Percentiles rank a stretch among this genome's conserved stretches.
Conservation (phyloP, 2,113 vertebrate genomes). For the Oceanodroma tethys region DNA sequence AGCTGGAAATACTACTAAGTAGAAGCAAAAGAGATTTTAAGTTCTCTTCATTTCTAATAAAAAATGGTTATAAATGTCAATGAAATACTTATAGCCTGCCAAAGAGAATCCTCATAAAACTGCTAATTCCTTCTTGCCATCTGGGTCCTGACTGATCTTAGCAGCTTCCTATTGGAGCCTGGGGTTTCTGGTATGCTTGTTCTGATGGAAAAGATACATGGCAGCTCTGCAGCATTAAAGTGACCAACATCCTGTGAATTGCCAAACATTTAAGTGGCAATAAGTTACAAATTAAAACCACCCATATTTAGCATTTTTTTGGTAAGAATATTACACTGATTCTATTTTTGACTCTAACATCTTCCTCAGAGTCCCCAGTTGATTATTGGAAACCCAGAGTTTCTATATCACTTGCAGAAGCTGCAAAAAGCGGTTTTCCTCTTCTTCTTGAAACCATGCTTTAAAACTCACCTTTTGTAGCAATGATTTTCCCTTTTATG, state of each 20-base stretch:
- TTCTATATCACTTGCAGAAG: background rate
- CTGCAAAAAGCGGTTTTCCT: background rate
- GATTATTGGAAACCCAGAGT: background rate
- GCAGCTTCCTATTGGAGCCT: background rate
- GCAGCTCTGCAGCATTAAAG: background rate
- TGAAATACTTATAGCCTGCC: background rate
- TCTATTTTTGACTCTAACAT: background rate
- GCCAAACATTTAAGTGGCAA: background rate
- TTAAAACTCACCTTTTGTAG: background rate
- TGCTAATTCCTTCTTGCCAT: background rate
- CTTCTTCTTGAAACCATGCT: background rate
- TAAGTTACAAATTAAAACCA: background rate
- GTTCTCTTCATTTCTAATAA: background rate
- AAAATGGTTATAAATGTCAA: background rate
- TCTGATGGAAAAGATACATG: background rate
- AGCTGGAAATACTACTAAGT: background rate
- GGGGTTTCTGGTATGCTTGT: background rate
- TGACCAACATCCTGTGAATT: background rate
- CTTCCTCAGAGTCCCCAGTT: background rate
- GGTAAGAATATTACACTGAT: background rate
- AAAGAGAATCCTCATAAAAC: background rate
- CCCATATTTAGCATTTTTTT: background rate
- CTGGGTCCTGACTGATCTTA: background rate
- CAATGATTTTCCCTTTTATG: background rate
- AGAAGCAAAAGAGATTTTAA: background rate